Evolutionary conservation across 2,888 invertebrate species (phyloP).

Genomic region (Scaptodrosophila latifasciaeformis): DNA sequence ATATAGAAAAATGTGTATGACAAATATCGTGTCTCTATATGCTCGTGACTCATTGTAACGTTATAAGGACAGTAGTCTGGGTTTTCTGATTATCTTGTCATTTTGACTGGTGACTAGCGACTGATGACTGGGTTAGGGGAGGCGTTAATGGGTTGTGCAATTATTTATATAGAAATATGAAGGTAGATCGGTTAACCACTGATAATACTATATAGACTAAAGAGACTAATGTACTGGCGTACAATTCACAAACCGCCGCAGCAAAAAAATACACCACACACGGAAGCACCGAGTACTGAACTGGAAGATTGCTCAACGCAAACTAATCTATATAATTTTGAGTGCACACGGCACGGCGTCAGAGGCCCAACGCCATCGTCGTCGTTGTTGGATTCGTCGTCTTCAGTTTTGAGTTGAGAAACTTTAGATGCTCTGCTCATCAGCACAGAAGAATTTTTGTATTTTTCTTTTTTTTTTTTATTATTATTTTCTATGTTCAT

Average conservation of each 20-base stretch:
- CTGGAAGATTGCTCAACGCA: constrained; percentile 70
- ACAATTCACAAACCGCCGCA: constrained; percentile 59
- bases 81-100: background rate
- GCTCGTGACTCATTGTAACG: background rate
- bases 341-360: constrained; percentile 61
- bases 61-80: background rate
- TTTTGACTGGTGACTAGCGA: background rate
- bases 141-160: background rate
- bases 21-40: constrained; percentile 20
- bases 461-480: too few relatives aligned
- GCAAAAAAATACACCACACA: constrained; percentile 50
- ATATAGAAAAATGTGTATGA: constrained; percentile 23
- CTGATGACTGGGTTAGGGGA: too few relatives aligned
- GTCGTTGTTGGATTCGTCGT: constrained; percentile 2
- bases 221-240: background rate
- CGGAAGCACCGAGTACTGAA: constrained; percentile 60
- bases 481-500: too few relatives aligned
- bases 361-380: constrained; percentile 27
- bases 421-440: constrained; percentile 53
- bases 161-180: constrained; percentile 33
- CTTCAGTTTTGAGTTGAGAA: constrained; percentile 48
- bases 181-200: constrained; percentile 43
- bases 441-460: constrained; percentile 28
- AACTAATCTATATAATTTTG: constrained; percentile 68
- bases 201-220: background rate